These are phyloP conservation scores for Listrodromus nycthemerus DNA, from an alignment of 2,888 invertebrate genomes.

Conservation along the genomic window DNA sequence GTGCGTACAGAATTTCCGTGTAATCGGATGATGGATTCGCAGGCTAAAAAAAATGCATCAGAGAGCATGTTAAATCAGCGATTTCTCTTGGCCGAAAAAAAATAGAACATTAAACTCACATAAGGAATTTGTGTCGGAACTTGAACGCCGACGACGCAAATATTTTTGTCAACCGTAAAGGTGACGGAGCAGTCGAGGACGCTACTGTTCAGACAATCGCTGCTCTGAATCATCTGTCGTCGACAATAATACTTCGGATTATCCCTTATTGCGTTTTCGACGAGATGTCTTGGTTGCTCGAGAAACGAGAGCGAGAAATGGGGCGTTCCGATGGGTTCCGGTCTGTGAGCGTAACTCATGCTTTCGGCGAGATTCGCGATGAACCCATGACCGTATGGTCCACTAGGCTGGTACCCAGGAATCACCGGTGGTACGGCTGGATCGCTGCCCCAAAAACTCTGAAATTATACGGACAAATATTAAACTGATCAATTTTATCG, in stretches of 20 bases:
- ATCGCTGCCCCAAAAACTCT: conserved; percentile 24
- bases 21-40: conserved; percentile 83
- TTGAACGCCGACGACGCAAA: conserved; percentile 91
- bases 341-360: conserved; percentile 5
- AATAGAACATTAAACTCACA: conserved; percentile 71
- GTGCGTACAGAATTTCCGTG: conserved; percentile 92
- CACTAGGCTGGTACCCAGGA: neutral
- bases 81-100: neutral
- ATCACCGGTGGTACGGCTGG: neutral
- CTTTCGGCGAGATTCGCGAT: conserved; percentile 1
- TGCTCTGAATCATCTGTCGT: conserved; percentile 88
- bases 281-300: conserved; percentile 49
- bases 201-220: conserved; percentile 91
- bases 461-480: conserved; percentile 28
- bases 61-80: neutral
- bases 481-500: too few species aligned
- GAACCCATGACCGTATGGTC: neutral
- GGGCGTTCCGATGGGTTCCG: neutral
- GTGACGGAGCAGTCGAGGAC: conserved; percentile 92
- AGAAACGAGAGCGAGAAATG: conserved; percentile 34
- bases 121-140: conserved; percentile 90
- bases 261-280: conserved; percentile 68
- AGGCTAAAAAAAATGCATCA: neutral
- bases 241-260: conserved; percentile 88
- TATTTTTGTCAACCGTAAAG: conserved; percentile 92